Conservation (phyloP, 2,797 vertebrate species). For the Mormyrops boulengeri region DNA sequence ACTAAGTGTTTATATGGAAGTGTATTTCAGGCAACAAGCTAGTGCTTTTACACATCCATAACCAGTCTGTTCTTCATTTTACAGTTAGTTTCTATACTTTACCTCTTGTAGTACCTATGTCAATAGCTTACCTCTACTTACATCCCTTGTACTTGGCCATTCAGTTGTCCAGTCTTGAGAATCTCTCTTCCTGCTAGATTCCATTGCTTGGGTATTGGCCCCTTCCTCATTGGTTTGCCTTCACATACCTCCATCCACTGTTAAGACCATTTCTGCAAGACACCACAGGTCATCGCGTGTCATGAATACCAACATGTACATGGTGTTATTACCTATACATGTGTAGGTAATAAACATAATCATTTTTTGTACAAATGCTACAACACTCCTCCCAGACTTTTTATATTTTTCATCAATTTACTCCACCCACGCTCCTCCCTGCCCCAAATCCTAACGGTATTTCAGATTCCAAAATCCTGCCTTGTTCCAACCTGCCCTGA, state of each 20-base stretch:
- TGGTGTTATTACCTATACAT: not conserved
- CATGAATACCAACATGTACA: not conserved
- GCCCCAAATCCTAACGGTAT: slow-evolving; percentile 47
- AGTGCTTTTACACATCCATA: not conserved
- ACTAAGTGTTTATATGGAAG: not conserved
- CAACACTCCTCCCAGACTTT: not conserved
- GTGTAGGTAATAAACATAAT: not conserved
- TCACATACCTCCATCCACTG: not conserved
- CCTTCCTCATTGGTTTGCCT: not conserved
- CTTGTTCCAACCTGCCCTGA: slow-evolving; percentile 38
- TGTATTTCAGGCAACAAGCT: not conserved
- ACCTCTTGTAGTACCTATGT: too few species aligned
- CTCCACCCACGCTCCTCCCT: not conserved
- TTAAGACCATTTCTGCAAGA: not conserved
- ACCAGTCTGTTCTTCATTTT: not conserved
- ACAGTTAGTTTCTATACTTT: not conserved
- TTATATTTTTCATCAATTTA: not conserved
- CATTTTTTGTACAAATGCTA: not conserved
- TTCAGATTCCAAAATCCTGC: slow-evolving; percentile 26
- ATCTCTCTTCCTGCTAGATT: not conserved
- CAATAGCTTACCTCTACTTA: not conserved
- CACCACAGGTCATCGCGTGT: not conserved
- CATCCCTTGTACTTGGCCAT: not conserved
- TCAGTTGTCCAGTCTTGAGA: not conserved
- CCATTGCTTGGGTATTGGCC: not conserved